A percentile compares a stretch with the other conserved stretches of the same genome.
phyloP scores from a whole-genome alignment of 2,888 invertebrate genomes.

The Orthosia incerta region DNA sequence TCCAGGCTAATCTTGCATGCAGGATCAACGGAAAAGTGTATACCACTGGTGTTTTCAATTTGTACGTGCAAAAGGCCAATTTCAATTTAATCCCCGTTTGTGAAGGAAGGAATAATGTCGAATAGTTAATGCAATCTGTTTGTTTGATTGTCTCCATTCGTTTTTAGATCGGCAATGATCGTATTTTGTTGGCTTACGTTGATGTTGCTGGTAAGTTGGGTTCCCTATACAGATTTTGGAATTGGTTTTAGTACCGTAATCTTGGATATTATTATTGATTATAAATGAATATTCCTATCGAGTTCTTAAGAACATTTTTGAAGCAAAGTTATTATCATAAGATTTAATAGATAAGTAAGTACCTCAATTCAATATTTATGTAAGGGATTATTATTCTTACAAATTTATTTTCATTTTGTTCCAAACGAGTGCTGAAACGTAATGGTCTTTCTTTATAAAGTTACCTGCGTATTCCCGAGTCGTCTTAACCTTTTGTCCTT shows the following conservation, averaged over 20 bases:
- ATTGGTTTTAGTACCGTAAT: too few species aligned
- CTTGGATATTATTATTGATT: too few species aligned
- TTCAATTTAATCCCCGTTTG: conserved; percentile 37
- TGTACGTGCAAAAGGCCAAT: conserved; percentile 14
- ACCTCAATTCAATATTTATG: too few species aligned
- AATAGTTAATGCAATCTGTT: conserved; percentile 45
- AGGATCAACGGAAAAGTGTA: too few species aligned
- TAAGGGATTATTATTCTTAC: background rate
- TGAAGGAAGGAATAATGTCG: conserved; percentile 27
- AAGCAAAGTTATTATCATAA: too few species aligned
- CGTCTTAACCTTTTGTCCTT: conserved; percentile 32
- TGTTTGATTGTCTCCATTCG: background rate
- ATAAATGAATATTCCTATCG: too few species aligned
- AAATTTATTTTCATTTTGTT: background rate
- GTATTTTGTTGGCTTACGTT: too few species aligned
- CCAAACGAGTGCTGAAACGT: background rate
- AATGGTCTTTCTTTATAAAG: conserved; percentile 1
- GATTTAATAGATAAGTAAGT: too few species aligned
- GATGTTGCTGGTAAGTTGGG: too few species aligned
- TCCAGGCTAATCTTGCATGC: conserved; percentile 4
- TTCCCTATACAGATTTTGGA: too few species aligned
- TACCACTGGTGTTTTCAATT: too few species aligned
- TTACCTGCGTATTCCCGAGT: background rate
- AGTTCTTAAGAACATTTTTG: too few species aligned
- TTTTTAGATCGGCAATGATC: conserved; percentile 18